Base-by-base conservation (phyloP, 1,140 invertebrate species). In the Piezodorus guildinii region DNA sequence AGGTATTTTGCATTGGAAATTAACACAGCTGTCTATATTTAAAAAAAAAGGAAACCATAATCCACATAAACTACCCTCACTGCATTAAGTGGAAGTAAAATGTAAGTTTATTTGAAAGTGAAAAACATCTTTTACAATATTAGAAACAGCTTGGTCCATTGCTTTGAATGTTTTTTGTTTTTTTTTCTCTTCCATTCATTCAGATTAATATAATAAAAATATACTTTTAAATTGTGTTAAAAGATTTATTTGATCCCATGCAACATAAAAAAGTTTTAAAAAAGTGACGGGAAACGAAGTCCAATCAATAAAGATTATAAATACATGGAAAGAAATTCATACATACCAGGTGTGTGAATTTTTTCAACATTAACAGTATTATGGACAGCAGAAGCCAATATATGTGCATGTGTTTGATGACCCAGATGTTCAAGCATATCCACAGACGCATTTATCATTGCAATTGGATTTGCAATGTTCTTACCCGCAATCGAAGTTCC, bases 391-490 rank as follows among this genome's bases (percentile, higher is more conserved):
- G 81, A 79, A 65, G 83, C 75, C 64, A 96, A 88, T 43, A 93
- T 75, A 14, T 81, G 75, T 0, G 91, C 88, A 78, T 97, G 89
- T 69, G 84, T 77, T 65, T 88, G 83, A 68, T 92, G 84, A 0
- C 90, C 86, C 15, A 98, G 78, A 75, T 97, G 91, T 70, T 91
- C 83, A 65, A 98, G 77, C 85, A 98, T 88, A 75, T 97, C 94
- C 30, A 91, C 85, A 27, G 89, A 85, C 5, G 91, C 90, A 75
- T 93, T 91, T 62, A 98, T 77, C 87, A 98, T 96, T 0, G 94
- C 94, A 63, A 95, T 86, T 0, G 97, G 97, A 77, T 99, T 99
- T 0, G 96, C 96, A 58, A 98, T 85, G 76, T 98, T 96, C 74
- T 94, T 94, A 59, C 93, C 93, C 60, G 91, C 91, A 69, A 96